Conservation (phyloP, 2,888 invertebrate genomes). For the Cerastis leucographa region DNA sequence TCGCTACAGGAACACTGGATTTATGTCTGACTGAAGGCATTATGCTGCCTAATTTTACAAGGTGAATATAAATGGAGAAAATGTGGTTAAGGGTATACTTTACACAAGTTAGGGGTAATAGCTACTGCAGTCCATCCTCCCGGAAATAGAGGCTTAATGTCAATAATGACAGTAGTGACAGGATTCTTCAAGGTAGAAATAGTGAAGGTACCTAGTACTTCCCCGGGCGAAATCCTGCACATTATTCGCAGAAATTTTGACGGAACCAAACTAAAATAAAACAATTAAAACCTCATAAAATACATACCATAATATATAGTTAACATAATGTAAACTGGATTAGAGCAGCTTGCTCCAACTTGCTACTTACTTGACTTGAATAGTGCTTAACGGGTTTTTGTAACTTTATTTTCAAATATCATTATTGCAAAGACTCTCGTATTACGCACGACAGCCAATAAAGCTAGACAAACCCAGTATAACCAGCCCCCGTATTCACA, state of each 20-base stretch:
- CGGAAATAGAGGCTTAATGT: too few species aligned
- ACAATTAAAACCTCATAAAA: not conserved
- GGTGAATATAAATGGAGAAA: not conserved
- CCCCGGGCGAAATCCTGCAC: not conserved
- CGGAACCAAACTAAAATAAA: not conserved
- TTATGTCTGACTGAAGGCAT: not conserved
- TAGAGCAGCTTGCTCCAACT: not conserved
- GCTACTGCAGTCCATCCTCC: not conserved
- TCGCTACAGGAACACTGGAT: not conserved
- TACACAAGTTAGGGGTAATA: not conserved
- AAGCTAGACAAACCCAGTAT: too few species aligned
- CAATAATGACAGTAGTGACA: not conserved
- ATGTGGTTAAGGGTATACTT: not conserved
- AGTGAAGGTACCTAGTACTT: not conserved
- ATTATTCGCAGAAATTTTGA: not conserved
- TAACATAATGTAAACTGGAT: constrained; percentile 30
- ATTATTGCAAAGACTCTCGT: not conserved
- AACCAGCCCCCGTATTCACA: too few species aligned
- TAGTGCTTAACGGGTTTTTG: constrained; percentile 2
- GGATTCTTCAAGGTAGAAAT: not conserved
- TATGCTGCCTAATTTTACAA: not conserved
- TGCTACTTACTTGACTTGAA: constrained; percentile 7
- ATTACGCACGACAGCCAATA: too few species aligned
- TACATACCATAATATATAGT: not conserved
- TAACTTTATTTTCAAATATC: too few species aligned